phyloP scores from a whole-genome alignment of 2,797 vertebrate genomes.

The Enteromius radiatus region DNA sequence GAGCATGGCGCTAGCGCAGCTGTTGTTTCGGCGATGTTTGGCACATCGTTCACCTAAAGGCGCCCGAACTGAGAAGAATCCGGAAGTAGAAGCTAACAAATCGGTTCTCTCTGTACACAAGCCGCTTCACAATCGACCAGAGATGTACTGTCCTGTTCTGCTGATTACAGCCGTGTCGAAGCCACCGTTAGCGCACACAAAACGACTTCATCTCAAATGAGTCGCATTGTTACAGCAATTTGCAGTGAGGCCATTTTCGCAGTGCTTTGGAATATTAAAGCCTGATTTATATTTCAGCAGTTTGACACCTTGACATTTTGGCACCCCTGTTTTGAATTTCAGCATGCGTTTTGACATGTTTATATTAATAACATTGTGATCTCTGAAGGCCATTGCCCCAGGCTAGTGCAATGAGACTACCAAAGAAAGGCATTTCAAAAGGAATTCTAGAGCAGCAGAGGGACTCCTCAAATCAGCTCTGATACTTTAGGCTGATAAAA shows the following conservation, averaged over 20 bases:
- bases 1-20: not conserved
- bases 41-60: not conserved
- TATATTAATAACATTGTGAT: conserved; percentile 86
- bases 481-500: conserved; percentile 82
- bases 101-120: not conserved
- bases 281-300: conserved; percentile 81
- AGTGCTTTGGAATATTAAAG: conserved; percentile 81
- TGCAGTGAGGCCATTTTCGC: conserved; percentile 72
- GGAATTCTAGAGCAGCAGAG: conserved; percentile 83
- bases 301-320: conserved; percentile 83
- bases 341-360: conserved; percentile 85
- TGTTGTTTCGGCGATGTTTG: not conserved
- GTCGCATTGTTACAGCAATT: conserved; percentile 68
- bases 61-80: not conserved
- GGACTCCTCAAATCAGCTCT: conserved; percentile 82
- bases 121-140: not conserved
- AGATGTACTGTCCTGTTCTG: too few species aligned
- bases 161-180: not conserved
- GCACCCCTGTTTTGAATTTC: conserved; percentile 83
- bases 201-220: conserved; percentile 73
- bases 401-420: conserved; percentile 83
- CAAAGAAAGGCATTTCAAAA: conserved; percentile 86
- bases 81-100: not conserved
- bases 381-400: conserved; percentile 83
- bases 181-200: conserved; percentile 50